Base-by-base conservation (phyloP, 2,797 vertebrate species). In the Lerista edwardsae region DNA sequence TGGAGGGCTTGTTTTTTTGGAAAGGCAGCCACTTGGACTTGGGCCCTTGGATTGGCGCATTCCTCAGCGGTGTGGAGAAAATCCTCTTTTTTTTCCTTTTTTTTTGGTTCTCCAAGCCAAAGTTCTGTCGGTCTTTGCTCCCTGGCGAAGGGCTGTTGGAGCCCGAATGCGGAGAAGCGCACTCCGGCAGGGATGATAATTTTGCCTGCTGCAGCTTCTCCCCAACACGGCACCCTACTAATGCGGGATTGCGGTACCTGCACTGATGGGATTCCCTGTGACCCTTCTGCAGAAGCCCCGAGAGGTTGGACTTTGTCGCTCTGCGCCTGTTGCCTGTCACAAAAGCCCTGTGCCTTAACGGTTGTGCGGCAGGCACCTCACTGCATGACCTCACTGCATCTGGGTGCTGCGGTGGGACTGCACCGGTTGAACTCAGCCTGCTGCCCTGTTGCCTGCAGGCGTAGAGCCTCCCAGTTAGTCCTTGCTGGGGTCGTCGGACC, bases 111-210 rank as follows among this genome's bases (percentile, higher is more conserved):
- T 9, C 17, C 21, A 27, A 39, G n/a, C n/a, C 3, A 47, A 19
- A 17, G 0, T 23, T 25, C 21, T 44, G 3, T 11, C 29, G 17
- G 0, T 39, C 11, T 3, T 14, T n/a, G 34, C 29, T n/a, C 29
- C 25, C 10, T 5, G 25, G 74, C 31, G n/a, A 2, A 27, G 21
- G 23, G 1, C 6, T 10, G 2, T 23, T 23, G 17, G 6, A 21
- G 25, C 41, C 29, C 61, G 3, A 12, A 8, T 12, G n/a, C 7
- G 29, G 47, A 39, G 47, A 39, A 39, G 25, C 4, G 47, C 47
- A 25, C 51, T 3, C 51, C 6, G 14, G 10, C 31, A 39, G 25
- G 64, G 2, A 41, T n/a, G 11, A 47, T 51, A 51, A 57, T 21
- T 61, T n/a, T 59, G 57, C 25, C n/a, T n/a, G 2, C 1, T 23